These are phyloP conservation scores for Hemicordylus capensis DNA, from an alignment of 2,113 vertebrate genomes.

Conservation along the genomic window DNA sequence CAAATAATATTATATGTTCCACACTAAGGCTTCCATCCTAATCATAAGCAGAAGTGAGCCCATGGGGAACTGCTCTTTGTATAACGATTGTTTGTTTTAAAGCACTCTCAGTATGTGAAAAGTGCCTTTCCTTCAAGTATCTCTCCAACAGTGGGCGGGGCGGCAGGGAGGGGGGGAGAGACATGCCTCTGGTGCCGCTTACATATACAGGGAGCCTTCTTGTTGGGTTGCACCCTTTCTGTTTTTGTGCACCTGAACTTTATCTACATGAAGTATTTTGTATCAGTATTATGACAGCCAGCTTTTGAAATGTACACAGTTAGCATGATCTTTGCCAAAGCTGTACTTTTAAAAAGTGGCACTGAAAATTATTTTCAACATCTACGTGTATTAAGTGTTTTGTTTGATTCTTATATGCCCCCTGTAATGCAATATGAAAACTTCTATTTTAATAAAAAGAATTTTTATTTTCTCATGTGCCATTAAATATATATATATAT, in stretches of 20 bases:
- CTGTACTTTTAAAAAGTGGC: conserved; percentile 71
- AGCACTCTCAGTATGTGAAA: too few species aligned
- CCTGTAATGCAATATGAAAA: conserved; percentile 75
- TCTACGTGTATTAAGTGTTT: conserved; percentile 62
- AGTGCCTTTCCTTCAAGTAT: too few species aligned
- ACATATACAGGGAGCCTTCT: neutral
- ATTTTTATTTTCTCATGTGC: conserved; percentile 61
- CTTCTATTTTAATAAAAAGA: conserved; percentile 80
- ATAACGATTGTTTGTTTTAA: too few species aligned
- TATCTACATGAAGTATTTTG: conserved; percentile 82
- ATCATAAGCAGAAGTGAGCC: too few species aligned
- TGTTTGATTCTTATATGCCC: conserved; percentile 58
- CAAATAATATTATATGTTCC: too few species aligned
- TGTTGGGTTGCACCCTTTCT: conserved; percentile 16
- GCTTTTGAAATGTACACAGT: conserved; percentile 77
- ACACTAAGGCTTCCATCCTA: too few species aligned
- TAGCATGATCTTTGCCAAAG: conserved; percentile 80
- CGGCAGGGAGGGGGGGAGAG: too few species aligned
- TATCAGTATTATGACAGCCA: conserved; percentile 88
- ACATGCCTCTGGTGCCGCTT: too few species aligned
- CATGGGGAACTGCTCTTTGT: too few species aligned
- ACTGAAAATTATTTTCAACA: conserved; percentile 71
- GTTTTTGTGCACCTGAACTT: conserved; percentile 76
- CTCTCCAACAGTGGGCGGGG: too few species aligned
- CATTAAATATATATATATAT: neutral